These are phyloP conservation scores for Chionomys nivalis DNA, from an alignment of 2,113 vertebrate genomes.

Conservation along the genomic window DNA sequence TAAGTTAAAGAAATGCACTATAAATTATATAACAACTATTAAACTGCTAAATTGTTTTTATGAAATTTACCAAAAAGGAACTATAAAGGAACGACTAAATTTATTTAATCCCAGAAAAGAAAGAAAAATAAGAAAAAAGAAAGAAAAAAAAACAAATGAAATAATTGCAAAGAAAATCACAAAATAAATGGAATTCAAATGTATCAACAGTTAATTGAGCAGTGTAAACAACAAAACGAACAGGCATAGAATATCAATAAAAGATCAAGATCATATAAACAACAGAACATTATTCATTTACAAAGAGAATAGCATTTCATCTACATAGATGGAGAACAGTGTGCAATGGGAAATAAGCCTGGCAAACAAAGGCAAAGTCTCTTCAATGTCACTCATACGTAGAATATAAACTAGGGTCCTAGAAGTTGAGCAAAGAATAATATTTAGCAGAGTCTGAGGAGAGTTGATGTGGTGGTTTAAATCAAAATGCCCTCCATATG, in stretches of 20 bases:
- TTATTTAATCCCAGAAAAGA: neutral
- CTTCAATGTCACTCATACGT: neutral
- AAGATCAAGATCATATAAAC: neutral
- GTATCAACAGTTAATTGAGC: neutral
- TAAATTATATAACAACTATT: neutral
- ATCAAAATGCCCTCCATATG: neutral
- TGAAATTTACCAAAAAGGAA: neutral
- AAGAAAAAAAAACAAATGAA: neutral
- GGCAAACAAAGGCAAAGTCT: neutral
- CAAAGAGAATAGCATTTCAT: neutral
- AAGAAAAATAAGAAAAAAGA: neutral
- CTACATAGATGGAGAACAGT: neutral
- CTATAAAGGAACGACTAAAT: neutral
- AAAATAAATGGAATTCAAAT: neutral
- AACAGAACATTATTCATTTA: too few species aligned
- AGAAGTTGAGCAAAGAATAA: neutral
- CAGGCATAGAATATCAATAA: neutral
- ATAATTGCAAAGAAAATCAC: neutral
- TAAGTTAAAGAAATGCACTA: neutral
- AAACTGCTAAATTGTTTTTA: conserved; percentile 1
- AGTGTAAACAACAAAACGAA: neutral
- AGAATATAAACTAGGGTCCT: neutral
- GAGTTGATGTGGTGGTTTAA: neutral
- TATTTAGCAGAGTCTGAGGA: neutral
- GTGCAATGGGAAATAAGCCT: neutral